A percentile compares a stretch with the other conserved stretches of the same genome.
These are phyloP conservation scores for Rhyzopertha dominica DNA, from an alignment of 1,140 invertebrate species.

Conservation along the genomic window DNA sequence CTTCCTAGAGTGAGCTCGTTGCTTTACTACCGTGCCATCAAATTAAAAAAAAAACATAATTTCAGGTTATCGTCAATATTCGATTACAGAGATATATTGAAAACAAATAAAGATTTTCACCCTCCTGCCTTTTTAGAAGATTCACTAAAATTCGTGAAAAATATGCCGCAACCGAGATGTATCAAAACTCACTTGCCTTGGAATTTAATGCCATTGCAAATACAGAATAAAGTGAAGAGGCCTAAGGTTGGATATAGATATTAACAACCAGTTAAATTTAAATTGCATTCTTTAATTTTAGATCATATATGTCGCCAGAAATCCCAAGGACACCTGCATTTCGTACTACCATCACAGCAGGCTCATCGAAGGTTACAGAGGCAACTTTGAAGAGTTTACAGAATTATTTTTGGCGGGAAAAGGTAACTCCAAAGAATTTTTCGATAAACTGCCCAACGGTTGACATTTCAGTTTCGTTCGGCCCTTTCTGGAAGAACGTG, in stretches of 20 bases:
- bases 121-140: constrained; percentile 34
- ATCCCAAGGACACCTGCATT: constrained; percentile 75
- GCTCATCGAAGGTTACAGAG: constrained; percentile 55
- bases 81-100: constrained; percentile 36
- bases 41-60: constrained; percentile 11
- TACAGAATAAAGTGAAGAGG: constrained; percentile 48
- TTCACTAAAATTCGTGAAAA: constrained; percentile 27
- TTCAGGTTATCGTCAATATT: constrained; percentile 43
- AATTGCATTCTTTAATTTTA: constrained; percentile 42
- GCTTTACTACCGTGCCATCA: constrained; percentile 2
- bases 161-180: constrained; percentile 48
- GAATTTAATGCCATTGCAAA: constrained; percentile 56
- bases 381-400: constrained; percentile 60
- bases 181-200: constrained; percentile 70
- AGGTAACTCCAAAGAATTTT: too few relatives aligned
- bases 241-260: constrained; percentile 42
- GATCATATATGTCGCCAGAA: constrained; percentile 74
- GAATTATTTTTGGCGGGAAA: constrained; percentile 57
- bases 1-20: constrained; percentile 45
- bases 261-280: constrained; percentile 5
- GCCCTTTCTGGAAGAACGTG: constrained; percentile 66
- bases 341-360: constrained; percentile 71
- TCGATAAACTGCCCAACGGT: not conserved
- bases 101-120: constrained; percentile 30
- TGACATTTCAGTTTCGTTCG: constrained; percentile 30